A percentile compares a stretch with the other conserved stretches of the same genome.
Conservation (phyloP, 1,140 invertebrate species). For the Caenorhabditis remanei region DNA sequence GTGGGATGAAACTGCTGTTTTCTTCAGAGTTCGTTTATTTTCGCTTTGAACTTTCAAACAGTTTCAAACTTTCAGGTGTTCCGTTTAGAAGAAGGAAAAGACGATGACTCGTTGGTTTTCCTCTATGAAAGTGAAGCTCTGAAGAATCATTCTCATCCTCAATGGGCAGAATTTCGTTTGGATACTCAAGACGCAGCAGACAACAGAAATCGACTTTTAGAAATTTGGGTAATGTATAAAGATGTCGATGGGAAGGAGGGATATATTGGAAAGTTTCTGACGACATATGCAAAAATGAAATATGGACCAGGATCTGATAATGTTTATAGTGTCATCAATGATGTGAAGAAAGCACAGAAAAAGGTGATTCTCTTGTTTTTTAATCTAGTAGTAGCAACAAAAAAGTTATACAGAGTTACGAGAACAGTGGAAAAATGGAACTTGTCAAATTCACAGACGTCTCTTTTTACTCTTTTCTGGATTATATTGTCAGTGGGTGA, state of each 20-base stretch:
- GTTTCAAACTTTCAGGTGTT: constrained; percentile 47
- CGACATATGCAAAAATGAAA: constrained; percentile 64
- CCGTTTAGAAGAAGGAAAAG: constrained; percentile 58
- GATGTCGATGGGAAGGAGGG: constrained; percentile 65
- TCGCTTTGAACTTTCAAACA: neutral
- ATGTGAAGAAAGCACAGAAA: constrained; percentile 60
- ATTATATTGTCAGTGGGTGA: constrained; percentile 63
- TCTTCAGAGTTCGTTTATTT: constrained; percentile 55
- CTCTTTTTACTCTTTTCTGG: constrained; percentile 61
- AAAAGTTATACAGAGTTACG: constrained; percentile 42
- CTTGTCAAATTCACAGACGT: constrained; percentile 61
- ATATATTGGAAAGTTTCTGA: constrained; percentile 63
- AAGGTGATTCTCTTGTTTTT: neutral
- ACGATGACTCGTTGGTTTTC: constrained; percentile 54
- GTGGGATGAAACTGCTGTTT: constrained; percentile 64
- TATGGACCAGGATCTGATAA: constrained; percentile 63
- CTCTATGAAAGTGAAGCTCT: constrained; percentile 60
- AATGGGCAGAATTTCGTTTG: constrained; percentile 60
- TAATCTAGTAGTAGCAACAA: neutral
- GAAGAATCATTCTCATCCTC: constrained; percentile 64
- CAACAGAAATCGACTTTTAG: constrained; percentile 60
- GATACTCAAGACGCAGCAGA: constrained; percentile 61
- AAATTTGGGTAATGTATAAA: constrained; percentile 60
- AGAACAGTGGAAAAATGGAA: constrained; percentile 59
- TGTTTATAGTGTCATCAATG: constrained; percentile 61